phyloP scores from a whole-genome alignment of 2,888 invertebrate species.

The Phalera bucephala region DNA sequence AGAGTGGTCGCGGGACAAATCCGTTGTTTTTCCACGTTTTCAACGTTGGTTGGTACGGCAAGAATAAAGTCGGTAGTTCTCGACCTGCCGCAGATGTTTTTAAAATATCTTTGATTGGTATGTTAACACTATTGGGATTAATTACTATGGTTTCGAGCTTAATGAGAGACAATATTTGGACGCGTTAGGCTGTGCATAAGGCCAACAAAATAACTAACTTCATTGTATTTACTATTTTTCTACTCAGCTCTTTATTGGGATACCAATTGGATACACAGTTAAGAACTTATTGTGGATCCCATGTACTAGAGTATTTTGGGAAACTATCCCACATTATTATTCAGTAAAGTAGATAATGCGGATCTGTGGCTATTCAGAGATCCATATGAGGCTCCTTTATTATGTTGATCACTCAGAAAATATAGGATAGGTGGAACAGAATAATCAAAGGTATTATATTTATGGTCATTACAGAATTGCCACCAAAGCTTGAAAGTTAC shows the following conservation, averaged over 20 bases:
- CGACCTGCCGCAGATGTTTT: conserved; percentile 14
- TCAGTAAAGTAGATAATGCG: conserved; percentile 28
- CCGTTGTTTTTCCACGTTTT: neutral
- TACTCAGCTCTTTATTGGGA: neutral
- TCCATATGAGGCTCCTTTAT: conserved; percentile 20
- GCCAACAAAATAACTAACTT: neutral
- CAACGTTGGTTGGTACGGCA: neutral
- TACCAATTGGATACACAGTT: neutral
- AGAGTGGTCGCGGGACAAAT: neutral
- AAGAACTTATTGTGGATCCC: conserved; percentile 4
- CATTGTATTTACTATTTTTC: neutral
- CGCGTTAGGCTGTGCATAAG: neutral
- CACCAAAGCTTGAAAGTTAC: conserved; percentile 5
- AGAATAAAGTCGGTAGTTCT: neutral
- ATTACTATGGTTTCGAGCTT: neutral
- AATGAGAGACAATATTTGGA: neutral
- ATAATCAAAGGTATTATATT: neutral
- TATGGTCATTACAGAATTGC: conserved; percentile 1
- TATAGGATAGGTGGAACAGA: conserved; percentile 3
- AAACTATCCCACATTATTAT: conserved; percentile 15
- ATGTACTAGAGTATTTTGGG: conserved; percentile 22
- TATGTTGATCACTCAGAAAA: conserved; percentile 23
- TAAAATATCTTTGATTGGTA: conserved; percentile 11
- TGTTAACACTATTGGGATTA: conserved; percentile 7
- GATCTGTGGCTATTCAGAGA: conserved; percentile 34